Conservation (phyloP, 1,140 invertebrate genomes). For the Tigriopus japonicus region DNA sequence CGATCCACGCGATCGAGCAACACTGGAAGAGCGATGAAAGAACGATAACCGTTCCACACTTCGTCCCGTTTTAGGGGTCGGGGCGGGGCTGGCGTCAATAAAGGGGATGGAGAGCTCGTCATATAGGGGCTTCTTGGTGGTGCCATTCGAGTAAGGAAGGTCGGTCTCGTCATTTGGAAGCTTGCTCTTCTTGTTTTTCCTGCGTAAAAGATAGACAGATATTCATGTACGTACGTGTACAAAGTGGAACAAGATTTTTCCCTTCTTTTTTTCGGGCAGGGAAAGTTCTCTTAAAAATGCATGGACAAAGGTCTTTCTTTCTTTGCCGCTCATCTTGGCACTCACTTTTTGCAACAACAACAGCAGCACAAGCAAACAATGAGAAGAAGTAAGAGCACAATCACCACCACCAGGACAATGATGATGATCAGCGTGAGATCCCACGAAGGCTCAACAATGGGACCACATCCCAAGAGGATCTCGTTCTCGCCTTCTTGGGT, state of each 20-base stretch:
- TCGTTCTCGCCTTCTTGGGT: neutral
- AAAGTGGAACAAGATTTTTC: too few relatives aligned
- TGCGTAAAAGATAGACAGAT: too few relatives aligned
- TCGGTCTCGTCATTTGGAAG: neutral
- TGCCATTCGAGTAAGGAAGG: neutral
- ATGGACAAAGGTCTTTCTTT: neutral
- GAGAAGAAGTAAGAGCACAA: conserved; percentile 2
- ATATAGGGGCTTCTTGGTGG: conserved; percentile 2
- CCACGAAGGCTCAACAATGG: neutral
- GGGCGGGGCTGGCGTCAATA: conserved; percentile 10
- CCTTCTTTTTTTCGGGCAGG: neutral
- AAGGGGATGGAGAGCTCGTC: conserved; percentile 14
- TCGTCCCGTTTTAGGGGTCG: conserved; percentile 7
- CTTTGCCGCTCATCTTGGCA: neutral
- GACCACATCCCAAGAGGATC: neutral
- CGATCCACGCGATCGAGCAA: conserved; percentile 3
- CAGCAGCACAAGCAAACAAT: conserved; percentile 1
- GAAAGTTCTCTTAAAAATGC: neutral
- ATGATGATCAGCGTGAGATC: conserved; percentile 5
- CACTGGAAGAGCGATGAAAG: neutral
- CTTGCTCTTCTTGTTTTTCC: neutral
- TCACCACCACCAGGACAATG: neutral
- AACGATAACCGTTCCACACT: conserved; percentile 5
- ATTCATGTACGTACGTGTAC: too few relatives aligned
- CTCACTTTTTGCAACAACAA: conserved; percentile 1